Base-by-base conservation (phyloP, 2,888 invertebrate genomes). In the Aelia acuminata region DNA sequence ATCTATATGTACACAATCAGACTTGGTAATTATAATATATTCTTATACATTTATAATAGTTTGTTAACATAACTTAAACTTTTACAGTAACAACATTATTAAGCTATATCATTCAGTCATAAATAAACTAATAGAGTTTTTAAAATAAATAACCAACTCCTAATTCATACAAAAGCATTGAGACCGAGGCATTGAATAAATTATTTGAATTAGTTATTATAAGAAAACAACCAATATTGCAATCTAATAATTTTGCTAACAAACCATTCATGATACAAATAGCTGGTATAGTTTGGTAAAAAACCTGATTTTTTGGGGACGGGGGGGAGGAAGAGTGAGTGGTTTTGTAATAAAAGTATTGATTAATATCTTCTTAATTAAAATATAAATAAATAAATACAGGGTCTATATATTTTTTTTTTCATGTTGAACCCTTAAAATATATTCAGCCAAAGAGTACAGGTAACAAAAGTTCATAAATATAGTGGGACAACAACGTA, bases 1-100 rank as follows among this genome's bases (percentile, higher is more conserved):
- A 84, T 84, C 43, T 47, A 49, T 43, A 31, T 11, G 15, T 48
- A n/a, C n/a, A n/a, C n/a, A n/a, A n/a, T 84, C n/a, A 49, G 49
- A 84, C 15, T 84, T 26, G 26, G 84, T 10, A 84, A 84, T 84
- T 48, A 84, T 43, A 48, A 48, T 84, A 47, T 47, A 49, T 47
- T 39, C 43, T 84, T 15, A 47, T 48, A 48, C 43, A 84, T 22
- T 84, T 22, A 84, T 84, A 84, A 84, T 84, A 70, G 18, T 7
- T 70, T 1, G 31, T 70, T 35, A 70, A 70, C 63, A 31, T 70
- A 70, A 35, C 35, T 70, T 70, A 70, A 70, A 70, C 31, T 31
- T 70, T 70, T 70, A 70, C 63, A 70, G 18, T 35, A 35, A 70
- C 15, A 70, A 70, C 63, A 35, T 70, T 70, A 70, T 31, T 63